These are phyloP conservation scores for Bombus pyrosoma DNA, from an alignment of 1,140 invertebrate genomes.

Conservation along the genomic window DNA sequence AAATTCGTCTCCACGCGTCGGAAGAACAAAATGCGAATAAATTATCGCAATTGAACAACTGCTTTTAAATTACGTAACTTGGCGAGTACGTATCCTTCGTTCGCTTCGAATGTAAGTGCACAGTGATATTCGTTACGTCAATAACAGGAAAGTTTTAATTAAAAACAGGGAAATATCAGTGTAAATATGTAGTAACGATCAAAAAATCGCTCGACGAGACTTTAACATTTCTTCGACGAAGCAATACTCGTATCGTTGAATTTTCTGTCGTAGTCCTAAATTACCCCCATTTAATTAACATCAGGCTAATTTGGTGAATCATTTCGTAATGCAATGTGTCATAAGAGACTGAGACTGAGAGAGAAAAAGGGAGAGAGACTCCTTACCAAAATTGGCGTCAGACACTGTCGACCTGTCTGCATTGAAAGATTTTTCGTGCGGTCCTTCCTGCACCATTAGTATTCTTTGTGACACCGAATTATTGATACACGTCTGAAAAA, in stretches of 20 bases:
- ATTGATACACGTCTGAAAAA: neutral
- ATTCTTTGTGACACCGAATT: neutral
- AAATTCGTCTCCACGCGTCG: neutral
- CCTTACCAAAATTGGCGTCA: conserved; percentile 32
- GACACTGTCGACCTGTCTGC: neutral
- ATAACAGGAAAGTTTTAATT: neutral
- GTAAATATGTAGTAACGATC: neutral
- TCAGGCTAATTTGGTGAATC: conserved; percentile 23
- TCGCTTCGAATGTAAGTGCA: neutral
- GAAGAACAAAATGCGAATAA: neutral
- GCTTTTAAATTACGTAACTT: conserved; percentile 13
- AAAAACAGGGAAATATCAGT: neutral
- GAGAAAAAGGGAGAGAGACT: too few relatives aligned
- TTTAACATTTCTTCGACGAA: neutral
- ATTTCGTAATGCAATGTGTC: neutral
- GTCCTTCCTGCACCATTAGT: neutral
- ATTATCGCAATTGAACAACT: neutral
- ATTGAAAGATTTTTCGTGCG: conserved; percentile 3
- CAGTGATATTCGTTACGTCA: neutral
- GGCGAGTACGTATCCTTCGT: neutral
- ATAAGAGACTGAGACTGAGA: neutral
- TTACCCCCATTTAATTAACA: conserved; percentile 9
- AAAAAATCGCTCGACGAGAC: neutral
- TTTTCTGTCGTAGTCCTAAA: conserved; percentile 2
- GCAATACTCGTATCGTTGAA: neutral